Evolutionary conservation across 2,113 vertebrate genomes (phyloP), one percentile per base, ranked within the genome.

Genomic region (Halichoerus grypus): DNA sequence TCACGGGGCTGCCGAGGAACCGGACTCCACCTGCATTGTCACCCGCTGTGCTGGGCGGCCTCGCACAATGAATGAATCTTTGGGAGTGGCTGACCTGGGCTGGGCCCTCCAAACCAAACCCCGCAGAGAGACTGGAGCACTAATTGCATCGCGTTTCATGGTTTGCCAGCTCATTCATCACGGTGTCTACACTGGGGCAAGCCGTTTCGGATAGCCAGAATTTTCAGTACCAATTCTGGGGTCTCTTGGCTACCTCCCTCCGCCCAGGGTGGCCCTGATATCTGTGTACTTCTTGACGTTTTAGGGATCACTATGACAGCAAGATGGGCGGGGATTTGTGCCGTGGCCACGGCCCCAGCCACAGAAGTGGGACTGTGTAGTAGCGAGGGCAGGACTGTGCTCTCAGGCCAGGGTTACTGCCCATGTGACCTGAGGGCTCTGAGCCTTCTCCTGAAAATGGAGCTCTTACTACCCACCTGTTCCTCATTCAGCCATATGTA

Each of bases 61-160:
- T 76, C 3, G 1, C 4, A 15, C 59, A 0, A 28, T 3, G 55
- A 69, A 53, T 26, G 69, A 46, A 28, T 26, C 19, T 26, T 2
- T 19, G 15, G 71, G 3, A 28, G 11, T 5, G 26, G 63, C 33
- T 7, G 55, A 67, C n/a, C 10, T 51, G 1, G 19, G 13, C 0
- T 24, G 33, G n/a, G 63, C 22, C 65, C 67, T 11, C 21, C 83
- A 36, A 18, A 28, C 22, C 5, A 1, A 80, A 8, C 14, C 13
- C 0, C 0, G 79, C 79, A 4, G 0, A 7, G 65, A 84, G 3
- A 3, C 11, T 3, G 12, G 0, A 33, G 49, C 33, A 5, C 26
- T 67, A 26, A 59, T 3, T 3, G 28, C 1, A 1, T 39, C 63
- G 42, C 0, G 2, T 6, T 4, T 59, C 77, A 7, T 0, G 42